These are phyloP conservation scores for Nerophis lumbriciformis DNA, from an alignment of 2,113 vertebrate genomes.

Conservation along the genomic window DNA sequence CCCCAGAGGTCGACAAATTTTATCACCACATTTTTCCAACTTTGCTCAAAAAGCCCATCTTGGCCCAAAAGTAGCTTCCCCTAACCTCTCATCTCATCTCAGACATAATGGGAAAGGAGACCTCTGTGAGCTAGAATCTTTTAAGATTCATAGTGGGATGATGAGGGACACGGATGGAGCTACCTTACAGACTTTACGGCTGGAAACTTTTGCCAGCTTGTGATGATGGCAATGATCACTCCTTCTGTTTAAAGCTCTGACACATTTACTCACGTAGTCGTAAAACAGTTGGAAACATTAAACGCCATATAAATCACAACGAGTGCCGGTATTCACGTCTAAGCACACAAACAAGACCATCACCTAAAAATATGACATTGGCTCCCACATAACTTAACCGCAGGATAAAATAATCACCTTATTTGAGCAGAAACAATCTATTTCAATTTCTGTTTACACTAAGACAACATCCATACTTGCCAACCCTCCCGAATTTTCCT, in stretches of 20 bases:
- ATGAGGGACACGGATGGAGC: slow-evolving; percentile 25
- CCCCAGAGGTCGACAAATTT: slow-evolving; percentile 80
- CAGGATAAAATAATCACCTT: too few relatives aligned
- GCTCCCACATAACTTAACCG: too few relatives aligned
- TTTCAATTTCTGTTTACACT: too few relatives aligned
- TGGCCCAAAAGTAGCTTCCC: slow-evolving; percentile 34
- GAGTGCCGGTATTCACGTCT: too few relatives aligned
- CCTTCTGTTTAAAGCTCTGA: neutral
- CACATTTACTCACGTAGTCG: neutral
- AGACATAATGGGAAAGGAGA: slow-evolving; percentile 69
- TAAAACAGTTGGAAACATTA: too few relatives aligned
- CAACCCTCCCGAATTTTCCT: too few relatives aligned
- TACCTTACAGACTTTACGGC: slow-evolving; percentile 14
- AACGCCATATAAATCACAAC: too few relatives aligned
- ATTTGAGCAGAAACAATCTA: too few relatives aligned
- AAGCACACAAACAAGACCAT: too few relatives aligned
- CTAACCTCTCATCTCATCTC: slow-evolving; percentile 61
- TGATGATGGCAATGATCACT: slow-evolving; percentile 20
- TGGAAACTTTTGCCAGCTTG: slow-evolving; percentile 14
- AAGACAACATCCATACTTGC: too few relatives aligned
- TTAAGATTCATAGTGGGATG: slow-evolving; percentile 55
- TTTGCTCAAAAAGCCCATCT: slow-evolving; percentile 61
- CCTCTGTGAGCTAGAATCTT: slow-evolving; percentile 54
- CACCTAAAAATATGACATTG: too few relatives aligned
- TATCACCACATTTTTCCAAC: slow-evolving; percentile 82